Percentiles rank a stretch among this genome's conserved stretches.
Conservation (phyloP, 2,113 vertebrate genomes). For the Apus apus region DNA sequence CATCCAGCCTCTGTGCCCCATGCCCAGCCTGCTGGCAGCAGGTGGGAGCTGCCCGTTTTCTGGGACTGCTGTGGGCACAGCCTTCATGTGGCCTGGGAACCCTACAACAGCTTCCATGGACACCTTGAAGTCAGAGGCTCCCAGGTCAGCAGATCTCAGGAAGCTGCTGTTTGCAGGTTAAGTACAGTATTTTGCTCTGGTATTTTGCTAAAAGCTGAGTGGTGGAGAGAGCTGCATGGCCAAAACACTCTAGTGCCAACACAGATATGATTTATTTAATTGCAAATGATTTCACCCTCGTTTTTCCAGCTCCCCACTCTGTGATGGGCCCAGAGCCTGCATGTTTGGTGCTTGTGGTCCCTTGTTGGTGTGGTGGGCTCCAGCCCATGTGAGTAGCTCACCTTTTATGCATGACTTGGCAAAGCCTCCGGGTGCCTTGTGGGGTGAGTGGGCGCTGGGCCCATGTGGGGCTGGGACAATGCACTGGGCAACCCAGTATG, state of each 20-base stretch:
- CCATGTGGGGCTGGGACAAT: background rate
- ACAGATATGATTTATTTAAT: background rate
- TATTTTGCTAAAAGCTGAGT: background rate
- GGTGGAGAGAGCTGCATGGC: background rate
- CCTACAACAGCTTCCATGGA: background rate
- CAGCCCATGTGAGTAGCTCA: background rate
- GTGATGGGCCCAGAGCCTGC: background rate
- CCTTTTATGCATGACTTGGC: background rate
- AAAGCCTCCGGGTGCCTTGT: rapidly evolving
- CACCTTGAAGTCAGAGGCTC: background rate
- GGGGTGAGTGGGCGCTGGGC: background rate
- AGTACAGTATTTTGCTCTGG: background rate
- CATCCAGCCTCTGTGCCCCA: background rate
- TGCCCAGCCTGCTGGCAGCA: background rate
- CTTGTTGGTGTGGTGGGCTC: background rate
- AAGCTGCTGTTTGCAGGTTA: background rate
- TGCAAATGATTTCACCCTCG: background rate
- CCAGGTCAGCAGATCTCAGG: background rate
- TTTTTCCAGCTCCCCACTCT: background rate
- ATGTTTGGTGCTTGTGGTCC: background rate
- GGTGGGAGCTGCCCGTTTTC: background rate
- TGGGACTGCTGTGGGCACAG: background rate
- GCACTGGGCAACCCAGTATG: background rate
- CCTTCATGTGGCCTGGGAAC: background rate
- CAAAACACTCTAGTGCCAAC: background rate